phyloP scores from a whole-genome alignment of 2,113 vertebrate genomes.

The Formicarius rufipectus region DNA sequence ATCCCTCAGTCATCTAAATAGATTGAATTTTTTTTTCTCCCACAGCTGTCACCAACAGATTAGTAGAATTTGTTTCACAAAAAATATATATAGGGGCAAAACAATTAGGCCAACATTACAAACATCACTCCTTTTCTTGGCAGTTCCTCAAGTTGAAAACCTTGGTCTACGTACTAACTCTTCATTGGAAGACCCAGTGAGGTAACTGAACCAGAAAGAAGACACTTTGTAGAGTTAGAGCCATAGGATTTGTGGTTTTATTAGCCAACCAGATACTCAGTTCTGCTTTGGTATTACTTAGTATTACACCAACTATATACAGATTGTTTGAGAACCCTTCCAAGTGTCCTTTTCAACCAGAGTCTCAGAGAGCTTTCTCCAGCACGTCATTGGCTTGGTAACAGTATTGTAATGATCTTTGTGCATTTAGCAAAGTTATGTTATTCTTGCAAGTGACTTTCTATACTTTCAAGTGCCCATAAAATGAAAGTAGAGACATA shows the following conservation, averaged over 20 bases:
- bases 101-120: background rate
- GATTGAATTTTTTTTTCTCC: background rate
- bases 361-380: background rate
- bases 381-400: background rate
- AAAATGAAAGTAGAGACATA: background rate
- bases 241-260: background rate
- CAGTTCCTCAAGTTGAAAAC: background rate
- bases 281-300: background rate
- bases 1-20: rapidly evolving
- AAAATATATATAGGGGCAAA: background rate
- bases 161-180: background rate
- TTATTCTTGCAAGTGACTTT: background rate
- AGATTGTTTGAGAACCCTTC: background rate
- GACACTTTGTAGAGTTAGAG: background rate
- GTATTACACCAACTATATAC: background rate
- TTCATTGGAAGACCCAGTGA: background rate
- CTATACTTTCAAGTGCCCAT: background rate
- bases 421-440: background rate
- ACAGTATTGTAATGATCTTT: background rate
- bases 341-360: background rate
- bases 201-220: background rate
- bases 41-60: background rate
- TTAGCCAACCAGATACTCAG: background rate
- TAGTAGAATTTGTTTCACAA: background rate
- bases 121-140: background rate